Conservation (phyloP, 2,888 invertebrate genomes). For the Caenorhabditis sp. region DNA sequence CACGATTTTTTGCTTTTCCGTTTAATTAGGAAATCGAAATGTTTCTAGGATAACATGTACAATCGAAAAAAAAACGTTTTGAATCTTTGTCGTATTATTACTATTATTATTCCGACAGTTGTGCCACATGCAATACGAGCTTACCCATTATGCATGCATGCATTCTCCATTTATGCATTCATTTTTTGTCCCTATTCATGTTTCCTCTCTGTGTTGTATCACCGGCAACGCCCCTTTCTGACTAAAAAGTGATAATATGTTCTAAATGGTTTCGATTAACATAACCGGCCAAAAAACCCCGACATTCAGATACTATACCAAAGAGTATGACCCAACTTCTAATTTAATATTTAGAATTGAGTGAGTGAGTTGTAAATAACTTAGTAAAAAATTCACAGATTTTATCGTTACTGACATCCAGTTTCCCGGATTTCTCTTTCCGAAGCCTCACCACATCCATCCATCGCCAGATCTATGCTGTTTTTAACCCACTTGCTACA, state of each 20-base stretch:
- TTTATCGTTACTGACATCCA: slow-evolving; percentile 36
- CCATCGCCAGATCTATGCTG: background rate
- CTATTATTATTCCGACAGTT: no score
- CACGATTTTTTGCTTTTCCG: slow-evolving; percentile 1
- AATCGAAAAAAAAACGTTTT: no score
- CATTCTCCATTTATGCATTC: slow-evolving; percentile 17
- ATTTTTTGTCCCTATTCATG: slow-evolving; percentile 22
- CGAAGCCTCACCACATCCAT: background rate
- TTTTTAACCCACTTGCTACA: background rate
- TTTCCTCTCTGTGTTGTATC: slow-evolving; percentile 2
- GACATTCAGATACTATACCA: no score
- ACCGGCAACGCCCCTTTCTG: slow-evolving; percentile 6
- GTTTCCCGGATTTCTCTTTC: slow-evolving; percentile 27
- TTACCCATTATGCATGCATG: slow-evolving; percentile 15
- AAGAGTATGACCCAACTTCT: no score
- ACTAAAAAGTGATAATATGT: slow-evolving; percentile 7
- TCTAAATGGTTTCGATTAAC: slow-evolving; percentile 17
- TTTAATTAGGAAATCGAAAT: no score
- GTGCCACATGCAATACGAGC: slow-evolving; percentile 51
- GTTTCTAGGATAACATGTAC: no score
- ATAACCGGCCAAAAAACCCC: slow-evolving; percentile 40
- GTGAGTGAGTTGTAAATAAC: no score
- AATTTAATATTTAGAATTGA: no score
- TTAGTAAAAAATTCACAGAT: slow-evolving; percentile 34
- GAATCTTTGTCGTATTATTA: no score